A percentile compares a stretch with the other conserved stretches of the same genome.
Conservation (phyloP, 2,797 vertebrate genomes). For the Takifugu rubripes region DNA sequence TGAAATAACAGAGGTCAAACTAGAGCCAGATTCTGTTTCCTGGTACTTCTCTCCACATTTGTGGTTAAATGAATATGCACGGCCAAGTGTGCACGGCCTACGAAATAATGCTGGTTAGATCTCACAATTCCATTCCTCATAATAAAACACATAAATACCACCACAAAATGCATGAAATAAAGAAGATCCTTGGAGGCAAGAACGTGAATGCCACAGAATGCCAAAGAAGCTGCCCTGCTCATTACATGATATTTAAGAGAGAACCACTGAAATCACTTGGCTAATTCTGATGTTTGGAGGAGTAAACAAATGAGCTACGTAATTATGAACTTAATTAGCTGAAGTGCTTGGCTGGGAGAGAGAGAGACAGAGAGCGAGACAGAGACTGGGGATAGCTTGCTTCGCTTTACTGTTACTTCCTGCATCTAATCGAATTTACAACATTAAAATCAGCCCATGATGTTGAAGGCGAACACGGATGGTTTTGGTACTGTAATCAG, state of each 20-base stretch:
- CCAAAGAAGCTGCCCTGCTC: constrained; percentile 25
- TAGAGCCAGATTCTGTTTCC: constrained; percentile 18
- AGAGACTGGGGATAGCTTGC: constrained; percentile 3
- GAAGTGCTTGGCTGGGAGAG: constrained; percentile 49
- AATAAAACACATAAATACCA: background rate
- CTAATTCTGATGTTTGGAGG: constrained; percentile 61
- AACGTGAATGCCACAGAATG: constrained; percentile 32
- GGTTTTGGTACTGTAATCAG: no score
- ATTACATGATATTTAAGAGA: constrained; percentile 59
- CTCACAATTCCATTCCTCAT: background rate
- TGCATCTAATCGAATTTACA: no score
- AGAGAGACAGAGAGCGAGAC: constrained; percentile 22
- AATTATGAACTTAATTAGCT: constrained; percentile 65
- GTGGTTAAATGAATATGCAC: constrained; percentile 1
- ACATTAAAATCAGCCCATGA: no score
- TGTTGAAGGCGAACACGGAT: no score
- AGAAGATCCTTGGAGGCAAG: constrained; percentile 9
- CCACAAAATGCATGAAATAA: constrained; percentile 5
- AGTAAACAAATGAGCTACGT: constrained; percentile 59
- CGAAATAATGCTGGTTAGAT: constrained; percentile 37
- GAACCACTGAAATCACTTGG: constrained; percentile 36
- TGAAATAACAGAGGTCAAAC: constrained; percentile 35
- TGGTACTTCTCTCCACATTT: constrained; percentile 15
- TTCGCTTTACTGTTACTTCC: no score
- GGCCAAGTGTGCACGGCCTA: background rate